A percentile compares a stretch with the other conserved stretches of the same genome.
Evolutionary conservation across 1,140 invertebrate species (phyloP).

Genomic region (Pseudomyrmex flavicornis): DNA sequence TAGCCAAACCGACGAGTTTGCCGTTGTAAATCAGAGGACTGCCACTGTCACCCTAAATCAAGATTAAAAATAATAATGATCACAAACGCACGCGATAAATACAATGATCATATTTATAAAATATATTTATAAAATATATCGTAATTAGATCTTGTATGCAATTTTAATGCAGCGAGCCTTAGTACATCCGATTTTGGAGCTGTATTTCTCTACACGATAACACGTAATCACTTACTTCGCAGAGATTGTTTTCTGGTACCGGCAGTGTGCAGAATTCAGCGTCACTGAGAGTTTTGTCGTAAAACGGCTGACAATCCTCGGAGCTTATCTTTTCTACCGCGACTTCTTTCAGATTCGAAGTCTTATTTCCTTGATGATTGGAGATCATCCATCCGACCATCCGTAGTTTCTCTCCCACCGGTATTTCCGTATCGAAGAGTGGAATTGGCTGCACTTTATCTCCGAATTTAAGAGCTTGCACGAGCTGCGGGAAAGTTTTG

Average conservation of each 20-base stretch:
- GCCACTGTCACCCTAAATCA: slow-evolving; percentile 38
- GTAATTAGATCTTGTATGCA: background rate
- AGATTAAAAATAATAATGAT: slow-evolving; percentile 14
- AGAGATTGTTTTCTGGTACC: background rate
- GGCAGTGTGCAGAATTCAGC: slow-evolving; percentile 16
- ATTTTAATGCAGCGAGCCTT: no score
- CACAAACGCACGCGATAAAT: background rate
- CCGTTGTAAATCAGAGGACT: slow-evolving; percentile 32
- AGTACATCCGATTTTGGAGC: background rate
- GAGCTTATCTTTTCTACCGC: background rate
- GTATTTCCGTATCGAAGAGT: slow-evolving; percentile 5
- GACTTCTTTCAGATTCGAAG: slow-evolving; percentile 4
- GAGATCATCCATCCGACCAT: slow-evolving; percentile 31
- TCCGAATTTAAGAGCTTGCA: background rate
- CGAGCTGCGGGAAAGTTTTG: background rate
- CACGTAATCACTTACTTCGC: slow-evolving; percentile 14
- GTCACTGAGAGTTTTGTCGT: background rate
- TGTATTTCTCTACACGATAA: background rate
- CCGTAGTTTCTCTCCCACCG: background rate
- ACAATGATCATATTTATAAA: background rate
- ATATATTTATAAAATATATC: background rate
- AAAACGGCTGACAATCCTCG: slow-evolving; percentile 4
- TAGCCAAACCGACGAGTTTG: slow-evolving; percentile 25
- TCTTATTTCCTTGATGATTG: background rate
- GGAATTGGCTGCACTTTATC: background rate